Evolutionary conservation across 2,797 vertebrate species (phyloP).

Genomic region (Rhynchonycteris naso): DNA sequence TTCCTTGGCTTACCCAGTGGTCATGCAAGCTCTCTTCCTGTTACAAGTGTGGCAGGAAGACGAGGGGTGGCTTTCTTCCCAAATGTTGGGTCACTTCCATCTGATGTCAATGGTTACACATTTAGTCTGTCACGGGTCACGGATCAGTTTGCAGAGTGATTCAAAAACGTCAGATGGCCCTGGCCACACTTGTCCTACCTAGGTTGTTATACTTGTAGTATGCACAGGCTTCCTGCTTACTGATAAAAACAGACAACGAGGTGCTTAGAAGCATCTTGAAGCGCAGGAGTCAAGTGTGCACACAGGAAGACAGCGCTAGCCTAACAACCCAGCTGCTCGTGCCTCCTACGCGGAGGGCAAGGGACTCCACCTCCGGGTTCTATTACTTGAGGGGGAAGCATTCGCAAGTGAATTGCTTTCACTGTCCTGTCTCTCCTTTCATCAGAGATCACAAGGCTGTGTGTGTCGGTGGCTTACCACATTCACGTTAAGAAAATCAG

Average conservation of each 20-base stretch:
- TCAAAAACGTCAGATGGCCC: background rate
- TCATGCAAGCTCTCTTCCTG: background rate
- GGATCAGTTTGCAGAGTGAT: background rate
- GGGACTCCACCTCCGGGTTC: background rate
- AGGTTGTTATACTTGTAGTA: background rate
- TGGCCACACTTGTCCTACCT: background rate
- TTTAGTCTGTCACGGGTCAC: background rate
- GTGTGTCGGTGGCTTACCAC: background rate
- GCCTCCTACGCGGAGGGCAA: rapidly evolving
- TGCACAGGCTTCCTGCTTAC: background rate
- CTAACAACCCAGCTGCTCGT: rapidly evolving
- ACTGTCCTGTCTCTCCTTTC: background rate
- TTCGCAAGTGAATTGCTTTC: background rate
- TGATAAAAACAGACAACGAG: background rate
- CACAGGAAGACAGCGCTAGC: rapidly evolving
- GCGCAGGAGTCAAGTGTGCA: rapidly evolving
- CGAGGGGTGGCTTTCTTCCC: background rate
- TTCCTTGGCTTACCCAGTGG: background rate
- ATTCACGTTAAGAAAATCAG: background rate
- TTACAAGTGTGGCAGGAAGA: background rate
- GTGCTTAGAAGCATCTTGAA: background rate
- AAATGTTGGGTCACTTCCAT: background rate
- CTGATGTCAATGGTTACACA: background rate
- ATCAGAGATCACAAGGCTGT: background rate
- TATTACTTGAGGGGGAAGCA: background rate